These are phyloP conservation scores for Calameuta filiformis DNA, from an alignment of 2,888 invertebrate genomes.

Conservation along the genomic window DNA sequence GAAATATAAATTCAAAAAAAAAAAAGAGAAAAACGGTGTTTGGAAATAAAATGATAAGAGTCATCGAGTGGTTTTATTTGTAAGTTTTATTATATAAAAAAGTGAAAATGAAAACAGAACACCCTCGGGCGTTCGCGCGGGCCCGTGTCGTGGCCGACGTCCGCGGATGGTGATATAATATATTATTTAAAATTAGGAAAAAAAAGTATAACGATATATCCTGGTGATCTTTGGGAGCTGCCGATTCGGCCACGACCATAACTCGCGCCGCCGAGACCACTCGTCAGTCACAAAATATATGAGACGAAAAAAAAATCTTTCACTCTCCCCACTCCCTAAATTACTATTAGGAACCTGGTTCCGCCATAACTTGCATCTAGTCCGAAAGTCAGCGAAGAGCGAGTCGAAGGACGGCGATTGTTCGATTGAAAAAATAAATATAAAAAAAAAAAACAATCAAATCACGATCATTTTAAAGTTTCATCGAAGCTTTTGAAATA, in stretches of 20 bases:
- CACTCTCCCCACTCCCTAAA: slow-evolving; percentile 47
- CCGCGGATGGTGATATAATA: slow-evolving; percentile 38
- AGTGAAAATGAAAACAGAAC: slow-evolving; percentile 57
- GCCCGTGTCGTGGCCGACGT: slow-evolving; percentile 45
- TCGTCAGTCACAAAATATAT: slow-evolving; percentile 55
- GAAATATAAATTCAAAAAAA: slow-evolving; percentile 23
- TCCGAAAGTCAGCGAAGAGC: slow-evolving; percentile 29
- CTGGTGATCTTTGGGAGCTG: slow-evolving; percentile 53
- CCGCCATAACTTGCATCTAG: slow-evolving; percentile 25
- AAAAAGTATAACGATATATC: slow-evolving; percentile 35
- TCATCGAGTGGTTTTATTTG: slow-evolving; percentile 44
- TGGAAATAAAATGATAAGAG: slow-evolving; percentile 28
- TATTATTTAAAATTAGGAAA: slow-evolving; percentile 41
- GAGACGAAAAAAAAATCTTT: slow-evolving; percentile 38
- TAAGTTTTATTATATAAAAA: slow-evolving; percentile 57
- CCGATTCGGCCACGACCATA: slow-evolving; percentile 45
- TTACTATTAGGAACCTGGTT: slow-evolving; percentile 33
- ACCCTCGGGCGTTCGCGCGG: slow-evolving; percentile 44
- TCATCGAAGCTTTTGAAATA: too few species aligned
- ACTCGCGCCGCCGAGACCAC: slow-evolving; percentile 49
- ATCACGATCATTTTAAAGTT: not conserved
- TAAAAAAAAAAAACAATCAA: slow-evolving; percentile 9
- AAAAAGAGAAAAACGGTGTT: slow-evolving; percentile 17
- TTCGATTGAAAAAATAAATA: too few species aligned
- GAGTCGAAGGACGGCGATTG: slow-evolving; percentile 16